phyloP scores from a whole-genome alignment of 2,888 invertebrate species.

The Scaptomyza tumidula region DNA sequence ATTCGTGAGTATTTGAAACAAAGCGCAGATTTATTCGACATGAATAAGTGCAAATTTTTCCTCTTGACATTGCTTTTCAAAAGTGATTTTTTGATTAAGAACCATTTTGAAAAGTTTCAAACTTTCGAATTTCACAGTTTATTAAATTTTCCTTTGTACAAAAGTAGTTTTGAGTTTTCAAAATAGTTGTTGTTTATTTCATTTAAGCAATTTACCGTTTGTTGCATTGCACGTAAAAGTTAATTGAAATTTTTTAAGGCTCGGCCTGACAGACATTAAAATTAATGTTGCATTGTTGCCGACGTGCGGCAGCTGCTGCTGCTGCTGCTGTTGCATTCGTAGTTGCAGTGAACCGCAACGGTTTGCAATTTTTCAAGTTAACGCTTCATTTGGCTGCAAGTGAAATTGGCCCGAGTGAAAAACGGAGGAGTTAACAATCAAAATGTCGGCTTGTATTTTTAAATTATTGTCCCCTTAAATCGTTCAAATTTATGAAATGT shows the following conservation, averaged over 20 bases:
- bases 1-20: constrained; percentile 3
- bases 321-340: constrained; percentile 27
- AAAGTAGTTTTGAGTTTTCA: not conserved
- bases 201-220: constrained; percentile 19
- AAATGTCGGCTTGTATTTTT: constrained; percentile 17
- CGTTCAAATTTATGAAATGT: constrained; percentile 9
- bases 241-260: constrained; percentile 75
- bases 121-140: not conserved
- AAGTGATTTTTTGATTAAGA: not conserved
- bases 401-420: constrained; percentile 55
- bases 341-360: constrained; percentile 73
- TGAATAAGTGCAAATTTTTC: too few species aligned
- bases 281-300: constrained; percentile 60
- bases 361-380: constrained; percentile 71
- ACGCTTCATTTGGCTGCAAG: constrained; percentile 74
- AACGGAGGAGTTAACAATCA: constrained; percentile 15
- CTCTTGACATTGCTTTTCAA: constrained; percentile 4
- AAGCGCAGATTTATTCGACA: constrained; percentile 18
- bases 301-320: constrained; percentile 28
- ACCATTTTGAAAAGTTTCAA: too few species aligned
- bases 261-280: constrained; percentile 45
- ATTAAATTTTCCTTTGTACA: not conserved
- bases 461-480: constrained; percentile 22
- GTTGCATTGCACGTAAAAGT: constrained; percentile 51
- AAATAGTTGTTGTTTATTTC: constrained; percentile 5